A percentile compares a stretch with the other conserved stretches of the same genome.
Conservation (phyloP, 2,888 invertebrate genomes). For the Diogma glabrata region DNA sequence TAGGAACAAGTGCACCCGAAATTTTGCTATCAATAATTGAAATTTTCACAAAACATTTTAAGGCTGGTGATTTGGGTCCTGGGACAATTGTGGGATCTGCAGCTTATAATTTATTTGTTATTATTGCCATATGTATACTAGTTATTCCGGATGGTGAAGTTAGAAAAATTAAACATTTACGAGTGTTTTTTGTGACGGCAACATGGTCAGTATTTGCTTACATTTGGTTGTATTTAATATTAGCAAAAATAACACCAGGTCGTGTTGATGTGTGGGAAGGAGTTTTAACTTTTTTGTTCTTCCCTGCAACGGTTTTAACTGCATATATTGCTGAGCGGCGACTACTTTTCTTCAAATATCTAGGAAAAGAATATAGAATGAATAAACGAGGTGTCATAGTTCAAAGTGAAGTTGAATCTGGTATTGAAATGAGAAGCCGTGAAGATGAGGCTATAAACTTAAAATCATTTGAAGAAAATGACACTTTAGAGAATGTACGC, state of each 20-base stretch:
- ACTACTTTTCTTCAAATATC: slow-evolving; percentile 71
- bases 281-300: slow-evolving; percentile 86
- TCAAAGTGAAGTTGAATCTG: slow-evolving; percentile 67
- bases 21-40: slow-evolving; percentile 96
- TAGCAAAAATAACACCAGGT: slow-evolving; percentile 76
- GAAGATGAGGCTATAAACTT: slow-evolving; percentile 35
- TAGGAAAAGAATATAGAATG: slow-evolving; percentile 81
- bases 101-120: slow-evolving; percentile 96
- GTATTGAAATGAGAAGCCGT: slow-evolving; percentile 54
- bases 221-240: slow-evolving; percentile 93
- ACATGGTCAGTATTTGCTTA: slow-evolving; percentile 98
- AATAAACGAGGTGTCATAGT: slow-evolving; percentile 85
- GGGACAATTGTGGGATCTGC: slow-evolving; percentile 98
- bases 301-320: slow-evolving; percentile 90
- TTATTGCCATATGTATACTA: slow-evolving; percentile 87
- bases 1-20: slow-evolving; percentile 97
- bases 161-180: slow-evolving; percentile 87
- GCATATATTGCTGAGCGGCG: slow-evolving; percentile 93
- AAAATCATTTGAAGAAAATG: slow-evolving; percentile 45
- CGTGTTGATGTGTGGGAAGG: slow-evolving; percentile 97
- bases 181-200: slow-evolving; percentile 96
- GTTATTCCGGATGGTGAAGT: slow-evolving; percentile 87
- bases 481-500: slow-evolving; percentile 52
- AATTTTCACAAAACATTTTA: slow-evolving; percentile 88
- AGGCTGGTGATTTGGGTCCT: slow-evolving; percentile 94